phyloP scores from a whole-genome alignment of 2,113 vertebrate species.

The Tetraodon nigroviridis region DNA sequence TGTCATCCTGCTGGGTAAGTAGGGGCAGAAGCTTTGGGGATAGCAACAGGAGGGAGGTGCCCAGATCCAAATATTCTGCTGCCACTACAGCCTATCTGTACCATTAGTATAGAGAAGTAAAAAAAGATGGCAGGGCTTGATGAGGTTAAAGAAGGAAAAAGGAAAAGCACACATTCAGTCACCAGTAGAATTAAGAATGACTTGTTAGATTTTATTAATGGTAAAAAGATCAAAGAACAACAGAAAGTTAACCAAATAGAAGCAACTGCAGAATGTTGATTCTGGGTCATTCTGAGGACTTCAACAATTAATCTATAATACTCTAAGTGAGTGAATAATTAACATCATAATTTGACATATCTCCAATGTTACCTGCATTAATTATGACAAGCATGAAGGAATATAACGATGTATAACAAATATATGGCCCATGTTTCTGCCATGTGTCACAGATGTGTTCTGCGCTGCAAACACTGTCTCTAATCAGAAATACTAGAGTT shows the following conservation, averaged over 20 bases:
- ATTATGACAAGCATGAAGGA: slow-evolving; percentile 18
- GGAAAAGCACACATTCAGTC: slow-evolving; percentile 29
- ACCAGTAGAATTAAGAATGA: slow-evolving; percentile 48
- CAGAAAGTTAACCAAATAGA: neutral
- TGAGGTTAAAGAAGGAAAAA: slow-evolving; percentile 45
- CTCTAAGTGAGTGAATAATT: no score
- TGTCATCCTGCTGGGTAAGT: slow-evolving; percentile 92
- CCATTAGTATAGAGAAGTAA: slow-evolving; percentile 25
- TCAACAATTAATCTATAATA: no score
- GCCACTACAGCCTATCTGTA: no score
- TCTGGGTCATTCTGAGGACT: no score
- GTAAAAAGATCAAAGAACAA: slow-evolving; percentile 6
- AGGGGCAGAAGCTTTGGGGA: slow-evolving; percentile 15
- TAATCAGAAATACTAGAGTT: slow-evolving; percentile 1
- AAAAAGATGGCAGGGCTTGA: slow-evolving; percentile 32
- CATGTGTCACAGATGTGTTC: slow-evolving; percentile 24
- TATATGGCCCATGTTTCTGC: slow-evolving; percentile 18
- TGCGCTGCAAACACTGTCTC: neutral
- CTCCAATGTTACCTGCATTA: neutral
- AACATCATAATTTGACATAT: no score
- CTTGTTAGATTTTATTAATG: neutral
- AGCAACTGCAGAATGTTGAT: no score
- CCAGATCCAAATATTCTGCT: slow-evolving; percentile 23
- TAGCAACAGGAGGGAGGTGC: slow-evolving; percentile 2
- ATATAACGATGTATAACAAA: slow-evolving; percentile 19